phyloP scores from a whole-genome alignment of 2,888 invertebrate genomes.

The Hipparchia sbordonii region DNA sequence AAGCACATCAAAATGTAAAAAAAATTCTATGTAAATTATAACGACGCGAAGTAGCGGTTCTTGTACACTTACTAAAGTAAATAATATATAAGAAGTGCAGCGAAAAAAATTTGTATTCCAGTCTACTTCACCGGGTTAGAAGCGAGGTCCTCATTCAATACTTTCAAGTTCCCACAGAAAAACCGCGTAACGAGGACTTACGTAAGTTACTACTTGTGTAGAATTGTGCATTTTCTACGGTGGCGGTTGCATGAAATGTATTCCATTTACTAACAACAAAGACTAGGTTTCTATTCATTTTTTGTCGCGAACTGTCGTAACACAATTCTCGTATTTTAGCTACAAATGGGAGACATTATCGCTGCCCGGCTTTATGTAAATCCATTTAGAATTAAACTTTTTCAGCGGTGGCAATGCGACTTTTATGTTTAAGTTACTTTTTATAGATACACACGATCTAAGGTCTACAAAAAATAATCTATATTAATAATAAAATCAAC shows the following conservation, averaged over 20 bases:
- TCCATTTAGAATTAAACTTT: conserved; percentile 69
- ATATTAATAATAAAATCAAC: too few relatives aligned
- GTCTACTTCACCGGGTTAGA: conserved; percentile 7
- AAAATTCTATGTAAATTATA: not conserved
- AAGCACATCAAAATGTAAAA: not conserved
- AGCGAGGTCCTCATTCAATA: conserved; percentile 22
- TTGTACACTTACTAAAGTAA: not conserved
- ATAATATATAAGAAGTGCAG: not conserved
- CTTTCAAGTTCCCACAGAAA: conserved; percentile 25
- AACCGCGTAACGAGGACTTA: conserved; percentile 25
- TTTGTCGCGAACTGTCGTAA: conserved; percentile 66
- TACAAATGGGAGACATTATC: conserved; percentile 78
- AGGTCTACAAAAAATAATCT: not conserved
- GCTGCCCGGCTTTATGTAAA: conserved; percentile 75
- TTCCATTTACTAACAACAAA: conserved; percentile 52
- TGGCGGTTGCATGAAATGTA: conserved; percentile 65
- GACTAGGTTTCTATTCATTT: conserved; percentile 54
- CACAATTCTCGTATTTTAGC: conserved; percentile 74
- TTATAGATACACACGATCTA: not conserved
- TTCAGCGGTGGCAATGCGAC: not conserved
- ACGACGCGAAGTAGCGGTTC: too few relatives aligned
- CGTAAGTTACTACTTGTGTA: conserved; percentile 24
- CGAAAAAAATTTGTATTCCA: conserved; percentile 20
- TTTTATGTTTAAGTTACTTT: not conserved
- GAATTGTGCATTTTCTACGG: conserved; percentile 23